Base-by-base conservation (phyloP, 2,797 vertebrate genomes). In the Pangasius djambal region DNA sequence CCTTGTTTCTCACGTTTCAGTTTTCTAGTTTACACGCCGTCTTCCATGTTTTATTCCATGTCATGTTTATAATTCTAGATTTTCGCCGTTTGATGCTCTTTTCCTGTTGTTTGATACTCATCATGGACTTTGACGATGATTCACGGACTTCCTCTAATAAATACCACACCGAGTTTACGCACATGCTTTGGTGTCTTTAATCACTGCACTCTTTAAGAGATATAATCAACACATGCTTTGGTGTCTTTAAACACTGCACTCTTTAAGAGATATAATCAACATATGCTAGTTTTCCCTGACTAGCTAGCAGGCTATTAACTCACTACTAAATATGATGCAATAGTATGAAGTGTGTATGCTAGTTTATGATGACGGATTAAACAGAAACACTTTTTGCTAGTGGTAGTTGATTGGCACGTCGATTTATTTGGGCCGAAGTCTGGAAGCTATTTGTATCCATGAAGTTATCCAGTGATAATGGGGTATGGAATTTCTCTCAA, bases 381-480 rank as follows among this genome's bases (percentile, higher is more conserved):
- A 55, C 63, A 52, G 44, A 67, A 20, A 69, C 44, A 34, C 52
- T 44, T 83, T 83, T 10, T 25, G 22, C 57, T 25, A 4, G 40
- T 16, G 61, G 83, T 37, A 22, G 48, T 20, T 59, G 34, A 86
- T 74, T n/a, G 69, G 28, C 69, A 57, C 4, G 15, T 74, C 52
- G 31, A 74, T 44, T 59, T 57, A 74, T 74, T 44, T 37, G 85
- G 52, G 28, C 67, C 6, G 20, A 72, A 72, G 67, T 57, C 85
- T 86, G 85, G 85, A 86, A 86, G 34, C 85, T 44, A 59, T 86
- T 74, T 86, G 85, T 57, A 70, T 91, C 65, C 31, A 82, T 87
- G 48, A 40, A 81, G 83, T 50, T 48, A 52, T 72, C 67, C 52
- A 74, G 85, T 74, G 69, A 86, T 86, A 74, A 74, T 74, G 20